These are phyloP conservation scores for Ganaspis sp. DNA, from an alignment of 1,140 invertebrate genomes.

Conservation along the genomic window DNA sequence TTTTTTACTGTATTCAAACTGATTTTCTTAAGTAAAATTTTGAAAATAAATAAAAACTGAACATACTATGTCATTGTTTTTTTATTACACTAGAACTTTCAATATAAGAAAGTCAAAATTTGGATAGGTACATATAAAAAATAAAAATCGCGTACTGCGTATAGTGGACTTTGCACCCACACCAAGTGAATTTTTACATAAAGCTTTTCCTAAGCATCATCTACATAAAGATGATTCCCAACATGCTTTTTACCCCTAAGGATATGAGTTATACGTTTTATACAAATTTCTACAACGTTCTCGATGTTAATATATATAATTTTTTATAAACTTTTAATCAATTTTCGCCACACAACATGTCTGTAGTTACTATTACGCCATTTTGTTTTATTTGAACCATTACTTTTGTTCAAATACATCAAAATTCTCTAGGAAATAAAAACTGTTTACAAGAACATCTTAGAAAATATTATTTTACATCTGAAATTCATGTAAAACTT, in stretches of 20 bases:
- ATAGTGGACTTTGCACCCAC: conserved; percentile 18
- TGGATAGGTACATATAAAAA: conserved; percentile 29
- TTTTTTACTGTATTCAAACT: too few relatives aligned
- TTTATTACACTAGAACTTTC: conserved; percentile 1
- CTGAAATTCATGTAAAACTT: not conserved
- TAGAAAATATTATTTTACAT: conserved; percentile 9
- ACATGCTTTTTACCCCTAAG: not conserved
- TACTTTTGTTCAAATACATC: not conserved
- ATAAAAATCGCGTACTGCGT: conserved; percentile 15
- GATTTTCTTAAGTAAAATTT: not conserved
- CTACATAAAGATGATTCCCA: conserved; percentile 22
- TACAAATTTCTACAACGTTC: conserved; percentile 21
- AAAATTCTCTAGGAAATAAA: not conserved
- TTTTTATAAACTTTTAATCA: not conserved
- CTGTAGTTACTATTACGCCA: not conserved
- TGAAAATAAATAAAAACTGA: not conserved
- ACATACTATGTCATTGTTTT: not conserved
- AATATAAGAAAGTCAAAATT: conserved; percentile 25
- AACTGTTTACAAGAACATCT: not conserved
- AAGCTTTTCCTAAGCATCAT: not conserved
- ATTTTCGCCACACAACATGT: not conserved
- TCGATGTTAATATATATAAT: conserved; percentile 8
- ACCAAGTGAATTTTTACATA: conserved; percentile 29
- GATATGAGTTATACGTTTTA: conserved; percentile 9
- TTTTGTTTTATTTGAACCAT: not conserved